Conservation (phyloP, 2,113 vertebrate genomes). For the Gopherus flavomarginatus region DNA sequence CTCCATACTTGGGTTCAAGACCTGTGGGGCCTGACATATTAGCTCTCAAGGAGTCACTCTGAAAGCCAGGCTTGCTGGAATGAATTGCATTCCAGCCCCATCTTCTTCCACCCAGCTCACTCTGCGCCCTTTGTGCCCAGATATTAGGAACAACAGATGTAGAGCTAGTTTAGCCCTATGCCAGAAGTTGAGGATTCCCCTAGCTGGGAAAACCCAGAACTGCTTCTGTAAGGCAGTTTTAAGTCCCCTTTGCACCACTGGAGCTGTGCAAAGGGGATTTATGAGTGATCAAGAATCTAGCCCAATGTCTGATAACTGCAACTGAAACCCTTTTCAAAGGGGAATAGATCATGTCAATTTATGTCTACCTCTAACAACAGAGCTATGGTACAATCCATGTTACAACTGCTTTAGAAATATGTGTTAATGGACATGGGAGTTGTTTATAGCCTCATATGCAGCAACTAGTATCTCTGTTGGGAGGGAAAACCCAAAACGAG, state of each 20-base stretch:
- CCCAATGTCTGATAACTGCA: background rate
- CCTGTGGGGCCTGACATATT: background rate
- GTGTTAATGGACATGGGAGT: accelerated
- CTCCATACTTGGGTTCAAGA: background rate
- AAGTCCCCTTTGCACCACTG: background rate
- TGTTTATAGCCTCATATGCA: background rate
- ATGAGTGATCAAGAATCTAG: background rate
- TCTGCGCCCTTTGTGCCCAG: background rate
- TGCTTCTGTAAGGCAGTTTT: background rate
- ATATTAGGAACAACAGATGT: background rate
- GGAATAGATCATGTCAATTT: accelerated
- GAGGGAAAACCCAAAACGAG: background rate
- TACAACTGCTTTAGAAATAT: background rate
- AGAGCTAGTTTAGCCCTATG: accelerated
- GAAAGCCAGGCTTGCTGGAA: background rate
- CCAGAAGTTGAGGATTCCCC: accelerated
- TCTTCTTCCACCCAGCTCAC: background rate
- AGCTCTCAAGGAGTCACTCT: background rate
- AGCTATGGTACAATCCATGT: background rate
- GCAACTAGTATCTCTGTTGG: background rate
- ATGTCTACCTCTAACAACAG: background rate
- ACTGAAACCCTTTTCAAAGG: background rate
- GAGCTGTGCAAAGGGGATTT: background rate
- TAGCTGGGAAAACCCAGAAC: accelerated
- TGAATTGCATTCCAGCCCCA: background rate